Evolutionary conservation across 2,888 invertebrate genomes (phyloP).

Genomic region (Nephrocerus scutellatus): DNA sequence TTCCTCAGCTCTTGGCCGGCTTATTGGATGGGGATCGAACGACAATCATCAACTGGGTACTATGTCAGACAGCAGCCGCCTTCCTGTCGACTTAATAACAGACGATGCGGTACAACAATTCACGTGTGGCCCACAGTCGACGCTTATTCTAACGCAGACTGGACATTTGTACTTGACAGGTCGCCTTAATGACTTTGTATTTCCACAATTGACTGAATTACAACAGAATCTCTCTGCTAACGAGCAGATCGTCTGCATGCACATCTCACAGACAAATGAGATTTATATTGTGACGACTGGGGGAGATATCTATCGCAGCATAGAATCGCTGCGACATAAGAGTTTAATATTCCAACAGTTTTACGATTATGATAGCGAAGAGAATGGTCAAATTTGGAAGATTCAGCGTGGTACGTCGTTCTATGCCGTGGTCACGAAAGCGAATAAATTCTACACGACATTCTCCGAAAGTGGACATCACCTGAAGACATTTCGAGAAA

Average conservation of each 20-base stretch:
- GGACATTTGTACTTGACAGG: constrained; percentile 41
- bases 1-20: constrained; percentile 37
- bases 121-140: constrained; percentile 43
- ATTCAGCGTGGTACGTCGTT: constrained; percentile 42
- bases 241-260: constrained; percentile 42
- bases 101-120: constrained; percentile 38
- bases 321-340: constrained; percentile 40
- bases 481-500: constrained; percentile 45
- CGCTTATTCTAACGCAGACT: constrained; percentile 41
- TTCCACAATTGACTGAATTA: constrained; percentile 41
- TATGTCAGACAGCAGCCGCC: too few species aligned
- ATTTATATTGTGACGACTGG: constrained; percentile 44
- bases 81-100: constrained; percentile 40
- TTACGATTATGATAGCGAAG: constrained; percentile 46
- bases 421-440: constrained; percentile 42
- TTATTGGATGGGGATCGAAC: constrained; percentile 45
- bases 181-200: constrained; percentile 41
- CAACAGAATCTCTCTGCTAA: constrained; percentile 39
- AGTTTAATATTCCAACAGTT: constrained; percentile 44
- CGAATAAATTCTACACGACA: constrained; percentile 45
- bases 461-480: constrained; percentile 47
- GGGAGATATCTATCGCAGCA: constrained; percentile 43
- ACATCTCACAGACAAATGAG: constrained; percentile 44
- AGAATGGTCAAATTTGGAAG: constrained; percentile 45
- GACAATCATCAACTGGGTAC: constrained; percentile 36